Evolutionary conservation across 2,888 invertebrate genomes (phyloP).

Genomic region (Dasypogon diadema): DNA sequence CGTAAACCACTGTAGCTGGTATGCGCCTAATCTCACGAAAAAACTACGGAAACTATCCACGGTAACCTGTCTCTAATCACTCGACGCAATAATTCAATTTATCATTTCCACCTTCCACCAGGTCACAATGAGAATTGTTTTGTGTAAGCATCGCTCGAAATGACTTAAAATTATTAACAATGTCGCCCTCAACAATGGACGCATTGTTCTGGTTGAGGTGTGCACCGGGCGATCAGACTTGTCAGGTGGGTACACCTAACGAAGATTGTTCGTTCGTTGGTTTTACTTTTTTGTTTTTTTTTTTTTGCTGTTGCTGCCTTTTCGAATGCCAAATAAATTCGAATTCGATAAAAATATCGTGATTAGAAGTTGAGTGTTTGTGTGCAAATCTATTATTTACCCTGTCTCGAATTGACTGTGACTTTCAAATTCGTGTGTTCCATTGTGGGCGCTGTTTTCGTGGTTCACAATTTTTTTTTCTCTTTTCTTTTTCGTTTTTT

Average conservation of each 20-base stretch:
- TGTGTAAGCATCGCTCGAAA: neutral
- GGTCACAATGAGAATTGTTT: neutral
- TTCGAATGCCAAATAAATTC: conserved; percentile 23
- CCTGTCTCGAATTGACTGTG: neutral
- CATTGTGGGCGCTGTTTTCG: neutral
- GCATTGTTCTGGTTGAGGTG: conserved; percentile 19
- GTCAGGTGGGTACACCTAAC: conserved; percentile 15
- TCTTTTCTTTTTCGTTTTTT: neutral
- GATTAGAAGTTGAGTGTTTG: conserved; percentile 12
- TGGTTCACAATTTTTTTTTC: conserved; percentile 4
- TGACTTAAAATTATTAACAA: neutral
- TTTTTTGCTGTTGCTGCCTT: no score
- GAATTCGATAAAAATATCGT: conserved; percentile 30
- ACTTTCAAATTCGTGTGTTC: conserved; percentile 18
- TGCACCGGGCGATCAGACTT: conserved; percentile 1
- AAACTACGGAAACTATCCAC: neutral
- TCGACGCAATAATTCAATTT: conserved; percentile 24
- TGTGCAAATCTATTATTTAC: neutral
- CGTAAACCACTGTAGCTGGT: neutral
- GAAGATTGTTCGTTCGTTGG: neutral
- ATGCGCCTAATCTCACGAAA: neutral
- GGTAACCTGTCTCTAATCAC: conserved; percentile 10
- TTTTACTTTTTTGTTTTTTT: neutral
- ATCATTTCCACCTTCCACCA: conserved; percentile 20
- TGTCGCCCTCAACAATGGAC: conserved; percentile 8